These are phyloP conservation scores for Thumatha senex DNA, from an alignment of 2,888 invertebrate genomes.

Conservation along the genomic window DNA sequence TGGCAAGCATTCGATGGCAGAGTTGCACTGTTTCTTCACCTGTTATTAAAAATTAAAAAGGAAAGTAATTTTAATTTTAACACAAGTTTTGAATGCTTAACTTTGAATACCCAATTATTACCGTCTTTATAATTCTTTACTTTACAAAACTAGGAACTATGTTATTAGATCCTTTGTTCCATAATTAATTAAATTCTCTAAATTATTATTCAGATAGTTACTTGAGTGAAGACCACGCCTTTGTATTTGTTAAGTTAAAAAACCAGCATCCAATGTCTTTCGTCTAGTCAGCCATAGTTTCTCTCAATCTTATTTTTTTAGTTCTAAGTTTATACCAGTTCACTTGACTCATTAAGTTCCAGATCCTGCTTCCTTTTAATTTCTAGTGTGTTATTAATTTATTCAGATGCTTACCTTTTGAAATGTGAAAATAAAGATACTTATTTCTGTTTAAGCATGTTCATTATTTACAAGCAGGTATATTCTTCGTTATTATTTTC, in stretches of 20 bases:
- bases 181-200: too few species aligned
- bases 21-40: not conserved
- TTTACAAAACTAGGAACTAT: too few species aligned
- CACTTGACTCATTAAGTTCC: conserved; percentile 28
- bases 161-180: too few species aligned
- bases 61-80: too few species aligned
- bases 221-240: too few species aligned
- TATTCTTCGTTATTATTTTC: too few species aligned
- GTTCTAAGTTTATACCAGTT: conserved; percentile 30
- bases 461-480: conserved; percentile 11
- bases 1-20: not conserved
- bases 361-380: conserved; percentile 34
- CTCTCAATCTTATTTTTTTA: conserved; percentile 12
- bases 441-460: conserved; percentile 33
- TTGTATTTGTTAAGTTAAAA: not conserved
- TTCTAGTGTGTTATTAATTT: conserved; percentile 46
- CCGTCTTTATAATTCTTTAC: too few species aligned
- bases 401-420: conserved; percentile 29
- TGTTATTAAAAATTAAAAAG: not conserved
- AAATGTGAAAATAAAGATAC: conserved; percentile 38
- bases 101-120: too few species aligned
- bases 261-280: not conserved
- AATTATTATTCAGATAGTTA: too few species aligned
- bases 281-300: conserved; percentile 16
- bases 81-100: too few species aligned